Percentiles rank a stretch among this genome's conserved stretches.
Conservation (phyloP, 2,888 invertebrate genomes). For the Molanna angustata region DNA sequence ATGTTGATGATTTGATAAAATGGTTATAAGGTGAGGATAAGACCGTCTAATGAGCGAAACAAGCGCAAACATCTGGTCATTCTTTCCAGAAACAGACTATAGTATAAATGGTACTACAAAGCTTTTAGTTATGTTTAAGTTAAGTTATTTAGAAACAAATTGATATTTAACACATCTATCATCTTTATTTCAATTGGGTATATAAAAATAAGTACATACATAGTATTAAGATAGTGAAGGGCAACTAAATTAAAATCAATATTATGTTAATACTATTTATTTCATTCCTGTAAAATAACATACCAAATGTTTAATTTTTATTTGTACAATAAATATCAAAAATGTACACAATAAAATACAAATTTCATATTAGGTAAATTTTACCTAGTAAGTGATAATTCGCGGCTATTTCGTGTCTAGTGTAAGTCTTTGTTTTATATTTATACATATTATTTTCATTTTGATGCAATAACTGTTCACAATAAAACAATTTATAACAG, state of each 20-base stretch:
- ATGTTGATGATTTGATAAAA: no score
- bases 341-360: constrained; percentile 57
- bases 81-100: no score
- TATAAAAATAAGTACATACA: no score
- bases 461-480: not conserved
- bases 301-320: constrained; percentile 58
- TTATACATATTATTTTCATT: constrained; percentile 1
- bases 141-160: no score
- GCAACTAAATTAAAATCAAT: constrained; percentile 50
- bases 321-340: constrained; percentile 58
- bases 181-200: no score
- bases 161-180: no score
- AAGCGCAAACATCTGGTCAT: no score
- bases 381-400: constrained; percentile 44
- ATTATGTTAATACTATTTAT: constrained; percentile 57
- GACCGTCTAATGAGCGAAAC: no score
- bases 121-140: no score
- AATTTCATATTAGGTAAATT: constrained; percentile 56
- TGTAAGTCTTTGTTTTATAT: constrained; percentile 32
- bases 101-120: no score
- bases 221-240: no score
- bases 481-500: constrained; percentile 16
- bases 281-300: constrained; percentile 61
- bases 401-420: constrained; percentile 31
- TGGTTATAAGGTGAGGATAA: no score